Conservation (phyloP, 53 echinoderm and acorn worm species). For the Mesocentrotus franciscanus region DNA sequence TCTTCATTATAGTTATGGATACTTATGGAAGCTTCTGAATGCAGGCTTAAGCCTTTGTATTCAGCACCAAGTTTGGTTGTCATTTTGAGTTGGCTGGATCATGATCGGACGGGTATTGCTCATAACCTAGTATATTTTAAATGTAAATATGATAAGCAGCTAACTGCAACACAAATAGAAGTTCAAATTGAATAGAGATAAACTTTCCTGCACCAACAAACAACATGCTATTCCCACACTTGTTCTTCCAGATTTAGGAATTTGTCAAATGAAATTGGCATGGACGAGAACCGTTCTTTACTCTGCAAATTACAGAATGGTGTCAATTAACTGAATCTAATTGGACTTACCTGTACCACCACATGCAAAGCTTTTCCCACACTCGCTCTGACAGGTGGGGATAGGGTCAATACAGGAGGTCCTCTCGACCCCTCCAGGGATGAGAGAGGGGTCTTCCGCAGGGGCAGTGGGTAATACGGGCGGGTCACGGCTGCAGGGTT, state of each 20-base stretch:
- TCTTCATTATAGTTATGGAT: too few species aligned
- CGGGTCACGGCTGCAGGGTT: constrained; percentile 83
- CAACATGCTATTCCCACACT: neutral
- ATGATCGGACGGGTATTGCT: too few species aligned
- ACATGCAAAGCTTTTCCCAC: constrained; percentile 78
- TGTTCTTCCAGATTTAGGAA: neutral
- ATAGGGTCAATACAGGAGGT: constrained; percentile 88
- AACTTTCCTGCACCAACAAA: neutral
- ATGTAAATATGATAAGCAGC: too few species aligned
- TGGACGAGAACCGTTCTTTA: neutral
- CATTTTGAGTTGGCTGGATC: too few species aligned
- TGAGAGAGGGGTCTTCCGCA: constrained; percentile 81
- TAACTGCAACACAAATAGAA: neutral
- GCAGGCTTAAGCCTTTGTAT: too few species aligned
- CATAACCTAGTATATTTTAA: neutral
- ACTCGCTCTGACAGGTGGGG: constrained; percentile 83
- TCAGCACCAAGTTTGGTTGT: too few species aligned
- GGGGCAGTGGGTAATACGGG: constrained; percentile 82
- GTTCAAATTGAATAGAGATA: neutral
- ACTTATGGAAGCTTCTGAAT: too few species aligned
- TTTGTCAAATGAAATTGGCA: neutral
- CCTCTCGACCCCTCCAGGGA: constrained; percentile 68
- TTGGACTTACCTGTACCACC: constrained; percentile 81
- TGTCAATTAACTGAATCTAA: neutral
- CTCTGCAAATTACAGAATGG: too few species aligned